phyloP scores from a whole-genome alignment of 2,113 vertebrate species.

The Chiloscyllium plagiosum region DNA sequence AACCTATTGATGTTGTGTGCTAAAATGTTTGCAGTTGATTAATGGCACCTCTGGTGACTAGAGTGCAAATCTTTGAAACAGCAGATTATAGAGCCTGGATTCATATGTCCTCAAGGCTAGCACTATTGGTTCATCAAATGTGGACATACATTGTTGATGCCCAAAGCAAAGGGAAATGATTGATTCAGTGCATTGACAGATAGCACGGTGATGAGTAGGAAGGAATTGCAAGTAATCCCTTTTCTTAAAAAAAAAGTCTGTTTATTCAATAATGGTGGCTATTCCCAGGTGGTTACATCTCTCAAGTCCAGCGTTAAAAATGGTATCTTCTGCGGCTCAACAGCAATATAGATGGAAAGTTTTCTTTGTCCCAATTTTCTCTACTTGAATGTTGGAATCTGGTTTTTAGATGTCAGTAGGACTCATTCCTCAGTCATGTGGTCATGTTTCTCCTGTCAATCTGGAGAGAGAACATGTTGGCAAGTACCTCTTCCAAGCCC shows the following conservation, averaged over 20 bases:
- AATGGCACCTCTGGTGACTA: background rate
- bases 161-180: background rate
- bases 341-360: background rate
- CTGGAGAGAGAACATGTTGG: too few species aligned
- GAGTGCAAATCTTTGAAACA: background rate
- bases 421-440: background rate
- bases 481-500: too few species aligned
- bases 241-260: background rate
- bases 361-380: background rate
- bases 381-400: background rate
- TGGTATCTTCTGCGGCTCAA: background rate
- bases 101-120: background rate
- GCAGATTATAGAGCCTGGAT: background rate
- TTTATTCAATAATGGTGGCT: background rate
- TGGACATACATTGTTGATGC: background rate
- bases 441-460: too few species aligned
- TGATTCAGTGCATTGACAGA: background rate
- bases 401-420: background rate
- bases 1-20: conserved; percentile 29
- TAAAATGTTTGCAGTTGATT: conserved; percentile 26
- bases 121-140: background rate
- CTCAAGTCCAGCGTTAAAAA: background rate
- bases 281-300: background rate
- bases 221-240: background rate
- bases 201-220: background rate